A percentile compares a stretch with the other conserved stretches of the same genome.
These are phyloP conservation scores for Paracentrotus lividus DNA, from an alignment of 53 echinoderm and acorn worm species.

Conservation along the genomic window DNA sequence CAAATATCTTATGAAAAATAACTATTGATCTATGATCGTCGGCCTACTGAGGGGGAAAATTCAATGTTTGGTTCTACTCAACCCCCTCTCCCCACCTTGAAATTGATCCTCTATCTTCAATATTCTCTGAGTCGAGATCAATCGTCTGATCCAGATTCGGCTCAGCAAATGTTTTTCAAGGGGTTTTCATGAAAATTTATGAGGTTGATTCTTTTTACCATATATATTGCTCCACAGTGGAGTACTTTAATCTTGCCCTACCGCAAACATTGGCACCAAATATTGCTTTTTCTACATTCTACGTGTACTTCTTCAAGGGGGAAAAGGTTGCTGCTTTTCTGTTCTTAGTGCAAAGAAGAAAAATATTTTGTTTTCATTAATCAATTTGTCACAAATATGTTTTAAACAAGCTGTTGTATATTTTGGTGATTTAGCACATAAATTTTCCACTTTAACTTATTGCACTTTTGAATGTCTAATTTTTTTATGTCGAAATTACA, in stretches of 20 bases:
- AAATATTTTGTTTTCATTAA: too few relatives aligned
- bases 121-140: conserved; percentile 11
- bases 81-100: conserved; percentile 33
- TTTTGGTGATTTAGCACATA: too few relatives aligned
- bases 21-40: conserved; percentile 20
- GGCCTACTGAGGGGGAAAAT: background rate
- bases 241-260: background rate
- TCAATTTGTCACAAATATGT: too few relatives aligned
- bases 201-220: conserved; percentile 52
- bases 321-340: too few relatives aligned
- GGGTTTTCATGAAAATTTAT: conserved; percentile 50
- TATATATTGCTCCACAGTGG: conserved; percentile 35
- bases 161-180: conserved; percentile 37
- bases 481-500: too few relatives aligned
- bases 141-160: conserved; percentile 24
- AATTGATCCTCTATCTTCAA: conserved; percentile 23
- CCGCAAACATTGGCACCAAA: conserved; percentile 13
- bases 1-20: background rate
- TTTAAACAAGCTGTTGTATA: too few relatives aligned
- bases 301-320: background rate
- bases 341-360: too few relatives aligned
- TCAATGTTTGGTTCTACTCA: conserved; percentile 10
- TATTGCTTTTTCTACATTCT: background rate
- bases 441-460: too few relatives aligned
- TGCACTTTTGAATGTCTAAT: too few relatives aligned